Percentiles rank a stretch among this genome's conserved stretches.
These are phyloP conservation scores for Pomatorhinus ruficollis DNA, from an alignment of 2,113 vertebrate genomes.

Conservation along the genomic window DNA sequence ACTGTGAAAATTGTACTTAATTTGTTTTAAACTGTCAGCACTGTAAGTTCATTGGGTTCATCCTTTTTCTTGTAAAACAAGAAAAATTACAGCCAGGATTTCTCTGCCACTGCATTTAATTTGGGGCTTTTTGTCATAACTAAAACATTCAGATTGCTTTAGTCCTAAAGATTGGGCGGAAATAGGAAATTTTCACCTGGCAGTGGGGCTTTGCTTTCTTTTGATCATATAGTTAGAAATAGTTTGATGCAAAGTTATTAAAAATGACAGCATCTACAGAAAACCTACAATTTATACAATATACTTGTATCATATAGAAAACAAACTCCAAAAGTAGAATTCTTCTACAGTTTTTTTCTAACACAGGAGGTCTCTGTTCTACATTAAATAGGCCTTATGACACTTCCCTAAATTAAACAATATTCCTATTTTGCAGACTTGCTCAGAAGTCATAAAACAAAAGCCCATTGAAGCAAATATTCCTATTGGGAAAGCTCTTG, in stretches of 20 bases:
- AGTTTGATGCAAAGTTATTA: neutral
- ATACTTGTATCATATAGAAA: neutral
- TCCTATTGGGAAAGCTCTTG: neutral
- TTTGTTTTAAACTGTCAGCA: neutral
- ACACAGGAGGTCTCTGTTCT: neutral
- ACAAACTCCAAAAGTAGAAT: neutral
- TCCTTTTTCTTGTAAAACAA: neutral
- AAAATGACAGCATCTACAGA: neutral
- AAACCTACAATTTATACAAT: neutral
- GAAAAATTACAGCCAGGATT: neutral
- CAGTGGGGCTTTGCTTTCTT: neutral
- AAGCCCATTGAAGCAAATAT: neutral
- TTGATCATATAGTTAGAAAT: neutral
- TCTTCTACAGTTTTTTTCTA: neutral
- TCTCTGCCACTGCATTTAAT: neutral
- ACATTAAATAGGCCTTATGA: neutral
- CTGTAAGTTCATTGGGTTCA: neutral
- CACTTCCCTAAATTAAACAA: neutral
- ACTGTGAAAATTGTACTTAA: neutral
- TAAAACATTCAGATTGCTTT: neutral
- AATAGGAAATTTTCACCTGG: neutral
- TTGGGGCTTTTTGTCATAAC: neutral
- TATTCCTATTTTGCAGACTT: neutral
- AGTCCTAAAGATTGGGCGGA: neutral
- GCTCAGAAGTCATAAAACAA: neutral